These are phyloP conservation scores for Oithona nana DNA, from an alignment of 2,888 invertebrate species.

Conservation along the genomic window DNA sequence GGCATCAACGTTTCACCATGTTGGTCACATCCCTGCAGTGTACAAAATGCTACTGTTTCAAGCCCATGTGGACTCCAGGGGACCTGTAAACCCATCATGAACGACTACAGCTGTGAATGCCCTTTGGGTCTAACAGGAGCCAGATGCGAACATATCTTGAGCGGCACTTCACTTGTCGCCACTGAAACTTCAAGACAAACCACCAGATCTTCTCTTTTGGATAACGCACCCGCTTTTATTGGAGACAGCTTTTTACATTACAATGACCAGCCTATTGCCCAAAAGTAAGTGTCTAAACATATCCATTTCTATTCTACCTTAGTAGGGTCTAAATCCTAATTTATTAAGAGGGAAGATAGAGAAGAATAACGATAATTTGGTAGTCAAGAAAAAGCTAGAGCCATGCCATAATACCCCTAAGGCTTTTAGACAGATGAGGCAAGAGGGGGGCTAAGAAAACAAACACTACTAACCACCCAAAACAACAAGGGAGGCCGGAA, in stretches of 20 bases:
- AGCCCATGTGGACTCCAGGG: constrained; percentile 30
- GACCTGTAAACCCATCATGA: constrained; percentile 28
- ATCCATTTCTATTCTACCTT: no score
- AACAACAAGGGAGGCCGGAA: no score
- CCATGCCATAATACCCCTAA: no score
- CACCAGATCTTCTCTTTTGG: constrained; percentile 23
- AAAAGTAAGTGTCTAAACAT: no score
- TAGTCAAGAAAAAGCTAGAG: no score
- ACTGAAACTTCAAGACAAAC: neutral
- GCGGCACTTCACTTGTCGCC: constrained; percentile 19
- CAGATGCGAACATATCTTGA: constrained; percentile 24
- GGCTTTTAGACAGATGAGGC: no score
- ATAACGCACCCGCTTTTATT: constrained; percentile 46
- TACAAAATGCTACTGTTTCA: neutral
- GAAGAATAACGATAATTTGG: no score
- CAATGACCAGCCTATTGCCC: constrained; percentile 64
- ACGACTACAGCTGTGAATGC: constrained; percentile 30
- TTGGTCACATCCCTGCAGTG: constrained; percentile 1
- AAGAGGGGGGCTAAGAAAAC: no score
- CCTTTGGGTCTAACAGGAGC: constrained; percentile 28
- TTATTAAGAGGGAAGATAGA: no score
- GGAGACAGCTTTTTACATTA: constrained; percentile 72
- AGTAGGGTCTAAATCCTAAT: no score
- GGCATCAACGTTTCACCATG: neutral
- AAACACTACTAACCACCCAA: no score